Base-by-base conservation (phyloP, 2,888 invertebrate species). In the Cecidostiba fungosa region DNA sequence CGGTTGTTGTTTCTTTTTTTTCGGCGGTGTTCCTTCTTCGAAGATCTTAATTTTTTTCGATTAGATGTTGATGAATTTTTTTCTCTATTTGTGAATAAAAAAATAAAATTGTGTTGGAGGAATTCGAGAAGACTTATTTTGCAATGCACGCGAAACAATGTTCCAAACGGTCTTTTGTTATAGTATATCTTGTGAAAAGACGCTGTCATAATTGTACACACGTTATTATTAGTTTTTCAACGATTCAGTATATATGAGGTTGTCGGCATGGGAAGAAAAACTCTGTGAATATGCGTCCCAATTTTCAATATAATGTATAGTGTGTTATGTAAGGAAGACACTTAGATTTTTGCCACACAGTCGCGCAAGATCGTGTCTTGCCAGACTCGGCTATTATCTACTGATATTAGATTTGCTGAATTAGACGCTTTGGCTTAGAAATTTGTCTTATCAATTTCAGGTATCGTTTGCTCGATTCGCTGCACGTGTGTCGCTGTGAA, bases 371-470 rank as follows among this genome's bases (percentile, higher is more conserved):
- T 50, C 14, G 29, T 10, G 78, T 74, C 78, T 73, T 73, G 59
- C 77, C 62, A 72, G 26, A 47, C 66, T 26, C 66, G 73, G 73
- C 10, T 32, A 62, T 79, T 74, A 84, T 74, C 78, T 79, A 73
- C 78, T 73, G 62, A 10, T 66, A 66, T 47, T 54, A 29, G 69
- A 26, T 54, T 47, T 72, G n/a, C 36, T 39, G n/a, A 26, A 78
- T 74, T 74, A 81, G 62, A 81, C 32, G 32, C 29, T 36, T 12
- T 16, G n/a, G 14, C 4, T 62, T 1, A 12, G 54, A 19, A 50
- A 6, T 36, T 36, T 16, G 16, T 16, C 50, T 50, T 50, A 50
- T 19, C 50, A 19, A 50, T 4, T 50, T 50, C 50, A 50, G 50
- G 19, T 19, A 50, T 19, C 50, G 50, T 16, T 50, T 3, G 19